Evolutionary conservation across 2,797 vertebrate species (phyloP).

Genomic region (Spatula clypeata): DNA sequence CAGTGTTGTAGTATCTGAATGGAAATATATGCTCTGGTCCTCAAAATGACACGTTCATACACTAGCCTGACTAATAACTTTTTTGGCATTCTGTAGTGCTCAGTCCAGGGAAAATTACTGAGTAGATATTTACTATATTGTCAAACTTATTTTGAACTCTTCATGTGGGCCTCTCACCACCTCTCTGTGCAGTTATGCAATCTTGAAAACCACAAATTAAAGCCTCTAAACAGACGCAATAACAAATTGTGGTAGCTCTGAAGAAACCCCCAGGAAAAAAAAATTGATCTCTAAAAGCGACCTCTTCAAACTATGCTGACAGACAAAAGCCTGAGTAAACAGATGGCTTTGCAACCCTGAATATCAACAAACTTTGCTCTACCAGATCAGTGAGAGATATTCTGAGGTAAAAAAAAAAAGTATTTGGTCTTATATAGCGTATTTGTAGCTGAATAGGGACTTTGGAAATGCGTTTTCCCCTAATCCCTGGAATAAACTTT

Average conservation of each 20-base stretch:
- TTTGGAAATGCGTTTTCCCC: background rate
- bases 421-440: background rate
- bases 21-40: background rate
- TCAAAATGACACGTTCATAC: conserved; percentile 39
- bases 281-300: conserved; percentile 63
- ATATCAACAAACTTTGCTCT: conserved; percentile 77
- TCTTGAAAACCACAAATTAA: conserved; percentile 77
- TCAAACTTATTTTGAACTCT: conserved; percentile 74
- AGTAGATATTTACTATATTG: conserved; percentile 71
- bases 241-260: conserved; percentile 71
- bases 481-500: background rate
- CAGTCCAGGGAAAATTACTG: conserved; percentile 75
- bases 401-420: background rate
- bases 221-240: conserved; percentile 59
- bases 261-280: conserved; percentile 76
- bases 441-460: background rate
- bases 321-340: conserved; percentile 78
- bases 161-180: conserved; percentile 74
- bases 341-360: conserved; percentile 65
- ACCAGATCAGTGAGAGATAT: conserved; percentile 43
- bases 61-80: conserved; percentile 50
- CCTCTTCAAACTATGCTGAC: conserved; percentile 69
- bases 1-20: conserved; percentile 25
- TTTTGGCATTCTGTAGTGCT: conserved; percentile 20
- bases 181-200: conserved; percentile 74